Evolutionary conservation across 2,888 invertebrate genomes (phyloP).

Genomic region (Melanostoma mellinum): DNA sequence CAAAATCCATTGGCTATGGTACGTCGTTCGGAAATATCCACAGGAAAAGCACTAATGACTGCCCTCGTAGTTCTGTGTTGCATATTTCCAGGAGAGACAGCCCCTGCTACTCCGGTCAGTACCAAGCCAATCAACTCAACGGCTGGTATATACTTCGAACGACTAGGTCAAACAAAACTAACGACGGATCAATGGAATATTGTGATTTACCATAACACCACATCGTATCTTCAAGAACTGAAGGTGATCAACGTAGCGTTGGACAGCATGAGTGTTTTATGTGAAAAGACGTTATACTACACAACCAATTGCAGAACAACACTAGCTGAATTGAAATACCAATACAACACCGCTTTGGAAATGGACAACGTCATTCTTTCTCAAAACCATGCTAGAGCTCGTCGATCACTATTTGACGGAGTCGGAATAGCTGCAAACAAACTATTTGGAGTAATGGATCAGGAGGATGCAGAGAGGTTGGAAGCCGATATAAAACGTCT

Average conservation of each 20-base stretch:
- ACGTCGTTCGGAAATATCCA: not conserved
- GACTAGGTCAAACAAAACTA: not conserved
- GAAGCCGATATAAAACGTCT: not conserved
- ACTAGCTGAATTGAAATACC: not conserved
- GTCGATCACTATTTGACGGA: constrained; percentile 4
- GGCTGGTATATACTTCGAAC: constrained; percentile 5
- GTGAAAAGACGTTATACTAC: not conserved
- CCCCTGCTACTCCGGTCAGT: not conserved
- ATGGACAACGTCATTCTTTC: constrained; percentile 2
- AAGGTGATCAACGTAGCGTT: not conserved
- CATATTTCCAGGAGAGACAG: not conserved
- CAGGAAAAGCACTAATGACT: not conserved
- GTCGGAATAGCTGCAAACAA: not conserved
- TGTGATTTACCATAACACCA: not conserved
- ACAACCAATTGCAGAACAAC: constrained; percentile 4
- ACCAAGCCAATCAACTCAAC: not conserved
- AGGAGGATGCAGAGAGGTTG: not conserved
- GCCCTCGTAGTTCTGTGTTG: not conserved
- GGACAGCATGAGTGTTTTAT: not conserved
- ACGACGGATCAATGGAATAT: constrained; percentile 3
- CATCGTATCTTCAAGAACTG: too few species aligned
- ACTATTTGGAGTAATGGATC: not conserved
- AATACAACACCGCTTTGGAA: too few species aligned
- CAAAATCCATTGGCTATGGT: too few species aligned
- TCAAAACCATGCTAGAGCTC: not conserved